Conservation (phyloP, 1,140 invertebrate genomes). For the Trichonephila clavata region DNA sequence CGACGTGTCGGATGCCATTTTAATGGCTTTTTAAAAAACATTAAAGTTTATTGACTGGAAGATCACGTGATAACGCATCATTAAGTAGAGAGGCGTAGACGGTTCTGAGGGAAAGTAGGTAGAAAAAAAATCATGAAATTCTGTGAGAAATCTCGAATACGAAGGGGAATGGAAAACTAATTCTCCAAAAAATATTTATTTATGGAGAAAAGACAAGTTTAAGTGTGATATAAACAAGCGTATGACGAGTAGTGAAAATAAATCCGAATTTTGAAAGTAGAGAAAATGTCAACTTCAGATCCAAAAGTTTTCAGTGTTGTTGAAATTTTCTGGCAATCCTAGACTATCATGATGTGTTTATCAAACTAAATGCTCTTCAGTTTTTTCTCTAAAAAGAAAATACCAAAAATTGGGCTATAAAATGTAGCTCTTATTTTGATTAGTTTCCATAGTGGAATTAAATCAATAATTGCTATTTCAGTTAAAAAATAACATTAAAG, state of each 20-base stretch:
- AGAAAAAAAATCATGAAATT: background rate
- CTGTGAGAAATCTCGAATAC: background rate
- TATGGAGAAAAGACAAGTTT: background rate
- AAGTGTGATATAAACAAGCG: background rate
- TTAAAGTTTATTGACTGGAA: slow-evolving; percentile 44
- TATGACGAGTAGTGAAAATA: background rate
- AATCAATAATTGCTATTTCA: no score
- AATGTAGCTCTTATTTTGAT: no score
- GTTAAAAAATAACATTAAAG: no score
- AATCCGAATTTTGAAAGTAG: background rate
- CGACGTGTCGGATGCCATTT: slow-evolving; percentile 33
- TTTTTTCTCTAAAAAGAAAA: no score
- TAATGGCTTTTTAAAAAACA: slow-evolving; percentile 47
- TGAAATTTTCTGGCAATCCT: no score
- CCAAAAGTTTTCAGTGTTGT: no score
- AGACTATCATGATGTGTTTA: no score
- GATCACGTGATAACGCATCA: slow-evolving; percentile 44
- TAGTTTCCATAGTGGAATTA: no score
- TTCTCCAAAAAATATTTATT: background rate
- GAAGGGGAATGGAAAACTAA: background rate
- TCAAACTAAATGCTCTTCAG: no score
- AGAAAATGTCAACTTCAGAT: background rate
- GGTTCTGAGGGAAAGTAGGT: background rate
- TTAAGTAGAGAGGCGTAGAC: slow-evolving; percentile 14
- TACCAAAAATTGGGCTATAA: no score